Percentiles rank a stretch among this genome's conserved stretches.
Conservation (phyloP, 1,140 invertebrate genomes). For the Neodiprion lecontei region DNA sequence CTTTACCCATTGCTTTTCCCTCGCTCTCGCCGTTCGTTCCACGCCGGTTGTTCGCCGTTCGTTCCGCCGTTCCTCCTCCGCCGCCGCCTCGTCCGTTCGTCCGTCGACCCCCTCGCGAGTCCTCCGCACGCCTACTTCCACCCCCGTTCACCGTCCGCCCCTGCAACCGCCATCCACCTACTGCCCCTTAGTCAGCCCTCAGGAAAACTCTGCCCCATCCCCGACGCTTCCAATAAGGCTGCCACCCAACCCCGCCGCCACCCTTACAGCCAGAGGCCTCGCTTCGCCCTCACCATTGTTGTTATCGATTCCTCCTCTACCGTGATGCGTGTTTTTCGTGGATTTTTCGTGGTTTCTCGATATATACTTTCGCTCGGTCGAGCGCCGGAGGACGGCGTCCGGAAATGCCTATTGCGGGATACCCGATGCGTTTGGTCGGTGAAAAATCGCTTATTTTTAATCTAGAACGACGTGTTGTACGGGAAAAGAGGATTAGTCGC, state of each 20-base stretch:
- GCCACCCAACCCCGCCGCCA: conserved; percentile 33
- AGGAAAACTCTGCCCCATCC: conserved; percentile 51
- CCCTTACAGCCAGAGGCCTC: conserved; percentile 39
- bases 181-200: conserved; percentile 48
- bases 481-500: no score
- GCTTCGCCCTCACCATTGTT: conserved; percentile 52
- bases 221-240: conserved; percentile 55
- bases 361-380: neutral
- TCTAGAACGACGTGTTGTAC: no score
- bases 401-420: no score
- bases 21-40: conserved; percentile 9
- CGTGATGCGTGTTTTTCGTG: conserved; percentile 51
- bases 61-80: conserved; percentile 42
- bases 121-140: conserved; percentile 28
- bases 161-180: conserved; percentile 31
- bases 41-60: conserved; percentile 26
- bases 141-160: conserved; percentile 25
- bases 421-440: no score
- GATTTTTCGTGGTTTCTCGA: conserved; percentile 23
- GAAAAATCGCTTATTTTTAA: no score
- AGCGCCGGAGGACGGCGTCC: neutral
- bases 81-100: conserved; percentile 31
- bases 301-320: conserved; percentile 50
- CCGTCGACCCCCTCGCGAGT: conserved; percentile 9
- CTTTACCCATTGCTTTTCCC: conserved; percentile 1